These are phyloP conservation scores for Tetrao urogallus DNA, from an alignment of 2,113 vertebrate species.

Conservation along the genomic window DNA sequence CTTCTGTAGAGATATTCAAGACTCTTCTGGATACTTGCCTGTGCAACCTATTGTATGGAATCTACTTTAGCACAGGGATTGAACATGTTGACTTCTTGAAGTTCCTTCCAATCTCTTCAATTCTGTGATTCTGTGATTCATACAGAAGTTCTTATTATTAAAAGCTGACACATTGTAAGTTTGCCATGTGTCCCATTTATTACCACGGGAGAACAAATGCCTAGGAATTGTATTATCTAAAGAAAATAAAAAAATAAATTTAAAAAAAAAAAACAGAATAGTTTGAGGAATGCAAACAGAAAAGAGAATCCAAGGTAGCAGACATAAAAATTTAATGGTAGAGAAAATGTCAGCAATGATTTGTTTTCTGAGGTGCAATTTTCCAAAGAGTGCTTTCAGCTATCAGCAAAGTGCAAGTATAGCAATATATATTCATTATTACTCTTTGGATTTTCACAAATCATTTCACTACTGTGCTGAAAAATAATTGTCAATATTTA, in stretches of 20 bases:
- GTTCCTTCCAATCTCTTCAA: too few relatives aligned
- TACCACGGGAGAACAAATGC: neutral
- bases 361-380: neutral
- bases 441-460: neutral
- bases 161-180: neutral
- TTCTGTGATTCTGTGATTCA: neutral
- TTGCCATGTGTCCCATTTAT: neutral
- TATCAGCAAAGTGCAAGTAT: neutral
- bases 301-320: neutral
- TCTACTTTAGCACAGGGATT: too few relatives aligned
- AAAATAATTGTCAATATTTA: neutral
- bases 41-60: too few relatives aligned
- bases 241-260: neutral
- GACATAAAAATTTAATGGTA: neutral
- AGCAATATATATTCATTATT: neutral
- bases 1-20: too few relatives aligned
- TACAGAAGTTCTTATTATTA: neutral
- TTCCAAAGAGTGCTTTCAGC: neutral
- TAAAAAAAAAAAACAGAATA: neutral
- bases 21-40: too few relatives aligned
- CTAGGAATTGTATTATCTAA: neutral
- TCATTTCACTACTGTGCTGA: neutral
- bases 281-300: neutral
- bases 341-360: neutral
- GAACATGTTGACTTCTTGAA: too few relatives aligned